Conservation (phyloP, 2,113 vertebrate species). For the Anas platyrhynchos region DNA sequence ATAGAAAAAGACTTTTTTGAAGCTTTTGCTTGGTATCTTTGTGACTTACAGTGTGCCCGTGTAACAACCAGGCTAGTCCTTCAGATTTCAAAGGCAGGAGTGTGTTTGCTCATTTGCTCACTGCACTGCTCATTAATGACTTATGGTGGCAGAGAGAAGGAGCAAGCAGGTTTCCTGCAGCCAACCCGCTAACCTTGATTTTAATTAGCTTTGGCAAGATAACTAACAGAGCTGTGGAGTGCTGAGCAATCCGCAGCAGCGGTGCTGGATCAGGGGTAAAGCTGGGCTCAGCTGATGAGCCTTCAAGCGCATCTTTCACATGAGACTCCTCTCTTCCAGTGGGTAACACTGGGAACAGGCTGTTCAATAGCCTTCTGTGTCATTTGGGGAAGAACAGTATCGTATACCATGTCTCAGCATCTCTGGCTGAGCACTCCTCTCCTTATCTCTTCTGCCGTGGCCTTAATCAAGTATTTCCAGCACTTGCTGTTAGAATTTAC, state of each 20-base stretch:
- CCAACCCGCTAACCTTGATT: slow-evolving; percentile 59
- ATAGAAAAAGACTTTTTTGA: neutral
- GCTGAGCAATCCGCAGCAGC: neutral
- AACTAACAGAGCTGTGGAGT: slow-evolving; percentile 48
- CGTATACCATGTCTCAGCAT: neutral
- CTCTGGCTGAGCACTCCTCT: neutral
- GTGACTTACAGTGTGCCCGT: slow-evolving; percentile 23
- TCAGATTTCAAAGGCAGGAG: slow-evolving; percentile 43
- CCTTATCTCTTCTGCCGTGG: neutral
- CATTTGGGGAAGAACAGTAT: neutral
- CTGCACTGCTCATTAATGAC: slow-evolving; percentile 59
- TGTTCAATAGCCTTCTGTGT: neutral
- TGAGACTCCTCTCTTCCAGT: neutral
- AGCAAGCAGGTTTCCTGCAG: slow-evolving; percentile 5
- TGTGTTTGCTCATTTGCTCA: slow-evolving; percentile 66
- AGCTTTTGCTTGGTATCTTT: slow-evolving; percentile 34
- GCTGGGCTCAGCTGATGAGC: neutral
- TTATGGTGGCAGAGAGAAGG: neutral
- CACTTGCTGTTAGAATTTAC: no score
- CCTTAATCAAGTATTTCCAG: neutral
- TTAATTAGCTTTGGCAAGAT: slow-evolving; percentile 63
- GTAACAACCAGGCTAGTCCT: neutral
- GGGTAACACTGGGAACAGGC: neutral
- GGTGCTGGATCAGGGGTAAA: neutral
- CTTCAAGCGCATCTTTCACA: neutral